Evolutionary conservation across 64 coral and sea anemone species (phyloP), one percentile per base, ranked within the genome.

Genomic region (Pocillopora verrucosa): DNA sequence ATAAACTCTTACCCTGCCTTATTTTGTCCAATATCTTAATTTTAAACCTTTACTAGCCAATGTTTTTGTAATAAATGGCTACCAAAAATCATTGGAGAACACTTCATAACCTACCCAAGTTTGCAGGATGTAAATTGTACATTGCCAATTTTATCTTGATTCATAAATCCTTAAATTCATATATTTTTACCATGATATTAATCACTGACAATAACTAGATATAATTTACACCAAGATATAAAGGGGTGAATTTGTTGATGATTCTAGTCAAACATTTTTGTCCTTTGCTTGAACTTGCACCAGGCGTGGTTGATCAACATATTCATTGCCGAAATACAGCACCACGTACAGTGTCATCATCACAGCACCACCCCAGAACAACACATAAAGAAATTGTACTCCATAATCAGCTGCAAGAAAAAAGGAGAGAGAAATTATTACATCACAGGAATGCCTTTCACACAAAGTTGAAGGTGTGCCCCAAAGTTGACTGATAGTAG

Each of bases 191-290:
- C 57, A 59, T 41, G 15, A 11, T n/a, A 17, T 22, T 25, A 70
- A 70, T 70, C 22, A 24, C 11, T 24, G 10, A 70, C 67, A 25
- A 24, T 24, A 70, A 11, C 22, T 70, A 25, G n/a, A 20, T 13
- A 20, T 72, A 16, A 7, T 65, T 80, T 16, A 92, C 37, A 92
- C 83, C 83, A 61, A 92, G 61, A 60, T 72, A 62, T 87, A 87
- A 30, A 59, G 25, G 4, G 58, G 11, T 10, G 58, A 87, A 63
- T 80, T 26, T 59, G 87, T 56, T 38, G 76, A 75, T 78, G 75
- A 80, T 80, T 87, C 95, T 98, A 98, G 95, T 98, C 95, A 98
- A 59, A 98, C 95, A 75, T 98, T 88, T 86, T 98, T 98, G 89
- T 98, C 95, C 51, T 98, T 98, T 11, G 61, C 16, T 38, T 73